A percentile compares a stretch with the other conserved stretches of the same genome.
phyloP scores from a whole-genome alignment of 1,140 invertebrate species.

The Drosophila pseudoobscura region DNA sequence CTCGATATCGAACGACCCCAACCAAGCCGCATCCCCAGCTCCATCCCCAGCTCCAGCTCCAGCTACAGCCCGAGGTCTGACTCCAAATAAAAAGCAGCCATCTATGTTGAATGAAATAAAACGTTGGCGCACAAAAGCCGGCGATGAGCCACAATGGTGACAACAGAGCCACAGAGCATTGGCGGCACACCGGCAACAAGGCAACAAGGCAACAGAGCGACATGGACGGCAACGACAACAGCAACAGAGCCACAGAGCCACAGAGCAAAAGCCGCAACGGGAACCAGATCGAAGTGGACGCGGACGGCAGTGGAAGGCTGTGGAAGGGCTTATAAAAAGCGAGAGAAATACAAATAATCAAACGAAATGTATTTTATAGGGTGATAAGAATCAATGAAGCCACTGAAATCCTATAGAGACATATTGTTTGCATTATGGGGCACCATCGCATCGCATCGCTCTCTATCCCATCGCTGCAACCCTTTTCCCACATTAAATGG shows the following conservation, averaged over 20 bases:
- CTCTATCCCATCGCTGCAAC: not conserved
- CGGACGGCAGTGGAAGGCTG: not conserved
- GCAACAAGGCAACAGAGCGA: conserved; percentile 22
- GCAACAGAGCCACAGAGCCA: not conserved
- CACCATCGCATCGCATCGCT: conserved; percentile 33
- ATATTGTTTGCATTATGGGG: conserved; percentile 83
- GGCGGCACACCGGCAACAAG: conserved; percentile 42
- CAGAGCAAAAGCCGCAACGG: conserved; percentile 5
- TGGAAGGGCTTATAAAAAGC: conserved; percentile 57
- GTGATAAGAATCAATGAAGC: conserved; percentile 83
- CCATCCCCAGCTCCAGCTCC: not conserved
- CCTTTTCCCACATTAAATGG: conserved; percentile 20
- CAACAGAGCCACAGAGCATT: conserved; percentile 49
- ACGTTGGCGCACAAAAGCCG: conserved; percentile 65
- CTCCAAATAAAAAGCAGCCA: conserved; percentile 69
- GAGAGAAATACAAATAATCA: conserved; percentile 83
- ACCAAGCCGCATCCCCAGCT: conserved; percentile 16
- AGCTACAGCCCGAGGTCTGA: conserved; percentile 16
- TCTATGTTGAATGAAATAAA: conserved; percentile 76
- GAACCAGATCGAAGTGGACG: not conserved
- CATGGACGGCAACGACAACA: conserved; percentile 4
- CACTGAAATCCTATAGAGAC: conserved; percentile 84
- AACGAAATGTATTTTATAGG: conserved; percentile 83
- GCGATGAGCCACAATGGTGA: conserved; percentile 67
- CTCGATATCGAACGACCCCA: conserved; percentile 13